Percentiles rank a stretch among this genome's conserved stretches.
These are phyloP conservation scores for Grapholita molesta DNA, from an alignment of 1,140 invertebrate species.

Conservation along the genomic window DNA sequence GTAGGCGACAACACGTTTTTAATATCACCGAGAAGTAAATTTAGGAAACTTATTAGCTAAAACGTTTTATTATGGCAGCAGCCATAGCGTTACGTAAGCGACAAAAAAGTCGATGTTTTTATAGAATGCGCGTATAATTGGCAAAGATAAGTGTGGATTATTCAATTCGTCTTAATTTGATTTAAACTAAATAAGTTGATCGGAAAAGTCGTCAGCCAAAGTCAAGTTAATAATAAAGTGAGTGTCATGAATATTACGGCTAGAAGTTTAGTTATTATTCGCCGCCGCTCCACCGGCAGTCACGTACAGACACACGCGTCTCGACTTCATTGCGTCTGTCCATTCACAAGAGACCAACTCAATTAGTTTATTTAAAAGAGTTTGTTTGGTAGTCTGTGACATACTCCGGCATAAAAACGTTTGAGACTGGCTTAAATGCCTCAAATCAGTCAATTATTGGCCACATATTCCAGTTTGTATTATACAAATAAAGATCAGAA, in stretches of 20 bases:
- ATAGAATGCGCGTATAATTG: too few species aligned
- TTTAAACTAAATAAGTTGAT: neutral
- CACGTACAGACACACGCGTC: slow-evolving; percentile 45
- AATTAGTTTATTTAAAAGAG: slow-evolving; percentile 3
- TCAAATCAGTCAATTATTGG: neutral
- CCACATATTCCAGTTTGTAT: too few species aligned
- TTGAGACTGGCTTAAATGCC: neutral
- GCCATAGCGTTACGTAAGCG: too few species aligned
- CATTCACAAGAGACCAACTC: slow-evolving; percentile 45
- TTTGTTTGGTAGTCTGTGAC: neutral
- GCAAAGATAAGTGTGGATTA: too few species aligned
- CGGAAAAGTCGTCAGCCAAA: slow-evolving; percentile 29
- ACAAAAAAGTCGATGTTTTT: too few species aligned
- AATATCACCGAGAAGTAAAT: too few species aligned
- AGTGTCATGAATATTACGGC: slow-evolving; percentile 27
- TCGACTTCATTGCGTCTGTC: slow-evolving; percentile 40
- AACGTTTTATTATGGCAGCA: too few species aligned
- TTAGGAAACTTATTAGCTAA: too few species aligned
- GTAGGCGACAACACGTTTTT: too few species aligned
- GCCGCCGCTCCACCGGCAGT: slow-evolving; percentile 36
- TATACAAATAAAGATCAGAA: too few species aligned
- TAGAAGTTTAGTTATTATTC: slow-evolving; percentile 48
- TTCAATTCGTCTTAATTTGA: too few species aligned
- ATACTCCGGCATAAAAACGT: neutral
- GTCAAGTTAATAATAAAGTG: slow-evolving; percentile 38